Base-by-base conservation (phyloP, 2,113 vertebrate genomes). In the Muscicapa adusta region DNA sequence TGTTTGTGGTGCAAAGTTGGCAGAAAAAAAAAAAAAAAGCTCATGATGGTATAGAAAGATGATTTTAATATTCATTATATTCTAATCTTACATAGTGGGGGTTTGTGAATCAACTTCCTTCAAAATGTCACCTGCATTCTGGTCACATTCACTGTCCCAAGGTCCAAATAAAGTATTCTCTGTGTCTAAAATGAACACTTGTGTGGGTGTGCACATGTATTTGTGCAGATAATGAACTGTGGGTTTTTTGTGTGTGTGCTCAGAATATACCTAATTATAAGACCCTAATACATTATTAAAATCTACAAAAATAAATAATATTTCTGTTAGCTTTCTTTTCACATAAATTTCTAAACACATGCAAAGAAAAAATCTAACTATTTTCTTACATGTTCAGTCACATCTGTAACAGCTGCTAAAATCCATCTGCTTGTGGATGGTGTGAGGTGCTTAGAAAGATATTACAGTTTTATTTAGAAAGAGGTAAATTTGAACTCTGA, bases 211-310 rank as follows among this genome's bases (percentile, higher is more conserved):
- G 25, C 20, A 45, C 7, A 13, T 3, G 1, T 38, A 5, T 83
- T 85, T 80, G 12, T 84, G 48, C 7, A 63, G 20, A 29, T 63
- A 63, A 45, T 54, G 6, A 57, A 38, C 6, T 6, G 45, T 3
- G 2, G 2, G 0, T 0, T 3, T 38, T 8, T 8, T 47, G 5
- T 56, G 8, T 47, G 10, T 20, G n/a, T 75, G 5, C 28, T 81
- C 20, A 58, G 11, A 81, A 74, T 1, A 2, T 62, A 9, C 26
- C 18, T 62, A 26, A 54, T 50, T 67, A 72, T 42, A 67, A 81
- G 14, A 63, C 8, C 14, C 6, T 5, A 62, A 53, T 40, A 18
- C 4, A 24, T 51, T 61, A 68, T 57, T 81, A 65, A 96, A 89
- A 68, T 50, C 14, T 79, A 42, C n/a, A 72, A 63, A 91, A 65